These are phyloP conservation scores for Lobophora halterata DNA, from an alignment of 2,888 invertebrate species.

Conservation along the genomic window DNA sequence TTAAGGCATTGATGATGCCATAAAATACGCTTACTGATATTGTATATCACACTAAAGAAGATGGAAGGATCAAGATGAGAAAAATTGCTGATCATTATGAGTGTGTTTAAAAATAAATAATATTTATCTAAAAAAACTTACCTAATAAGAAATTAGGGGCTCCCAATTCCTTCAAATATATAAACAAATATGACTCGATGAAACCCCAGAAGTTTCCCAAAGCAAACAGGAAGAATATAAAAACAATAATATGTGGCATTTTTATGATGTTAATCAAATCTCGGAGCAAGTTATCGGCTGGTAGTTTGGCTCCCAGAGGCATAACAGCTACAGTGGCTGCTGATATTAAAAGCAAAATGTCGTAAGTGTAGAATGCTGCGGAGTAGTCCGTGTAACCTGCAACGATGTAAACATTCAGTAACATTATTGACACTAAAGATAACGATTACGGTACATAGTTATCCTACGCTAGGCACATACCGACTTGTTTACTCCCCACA, in stretches of 20 bases:
- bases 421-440: constrained; percentile 68
- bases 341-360: constrained; percentile 86
- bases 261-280: constrained; percentile 88
- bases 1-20: too few species aligned
- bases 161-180: constrained; percentile 91
- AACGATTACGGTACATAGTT: constrained; percentile 62
- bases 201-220: constrained; percentile 94
- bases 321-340: constrained; percentile 87
- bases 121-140: constrained; percentile 51
- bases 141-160: constrained; percentile 91
- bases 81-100: too few species aligned
- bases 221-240: constrained; percentile 89
- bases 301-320: constrained; percentile 88
- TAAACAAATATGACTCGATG: constrained; percentile 93
- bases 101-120: background rate
- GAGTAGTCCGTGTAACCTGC: constrained; percentile 91
- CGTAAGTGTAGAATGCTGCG: constrained; percentile 92
- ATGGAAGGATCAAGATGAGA: too few species aligned
- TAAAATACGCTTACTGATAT: too few species aligned
- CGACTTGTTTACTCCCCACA: constrained; percentile 82
- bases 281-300: constrained; percentile 88
- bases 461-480: constrained; percentile 62
- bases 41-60: too few species aligned
- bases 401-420: constrained; percentile 39
- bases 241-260: constrained; percentile 89